Percentiles rank a stretch among this genome's conserved stretches.
phyloP scores from a whole-genome alignment of 1,140 invertebrate genomes.

The Apis florea region DNA sequence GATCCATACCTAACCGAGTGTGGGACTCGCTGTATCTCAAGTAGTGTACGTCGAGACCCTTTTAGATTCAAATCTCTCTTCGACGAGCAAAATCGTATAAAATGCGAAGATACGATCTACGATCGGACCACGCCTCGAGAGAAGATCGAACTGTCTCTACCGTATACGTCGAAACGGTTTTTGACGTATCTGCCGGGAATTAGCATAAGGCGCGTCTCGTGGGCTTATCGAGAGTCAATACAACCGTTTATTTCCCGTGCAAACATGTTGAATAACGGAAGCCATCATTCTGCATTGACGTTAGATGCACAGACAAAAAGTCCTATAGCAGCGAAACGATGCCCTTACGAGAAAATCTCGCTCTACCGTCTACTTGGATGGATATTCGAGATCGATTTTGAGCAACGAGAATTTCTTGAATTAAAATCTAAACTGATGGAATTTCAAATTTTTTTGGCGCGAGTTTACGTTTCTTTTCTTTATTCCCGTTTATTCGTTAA shows the following conservation, averaged over 20 bases:
- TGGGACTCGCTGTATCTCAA: slow-evolving; percentile 53
- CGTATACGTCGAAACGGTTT: slow-evolving; percentile 61
- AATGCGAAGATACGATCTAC: slow-evolving; percentile 56
- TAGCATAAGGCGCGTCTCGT: slow-evolving; percentile 55
- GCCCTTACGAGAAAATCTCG: background rate
- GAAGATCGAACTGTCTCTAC: slow-evolving; percentile 57
- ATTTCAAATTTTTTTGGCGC: background rate
- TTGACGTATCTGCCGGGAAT: slow-evolving; percentile 48
- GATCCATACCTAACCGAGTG: slow-evolving; percentile 57
- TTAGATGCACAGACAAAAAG: slow-evolving; percentile 27
- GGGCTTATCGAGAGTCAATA: slow-evolving; percentile 42
- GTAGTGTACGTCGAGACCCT: slow-evolving; percentile 26
- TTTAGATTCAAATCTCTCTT: slow-evolving; percentile 50
- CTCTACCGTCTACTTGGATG: background rate
- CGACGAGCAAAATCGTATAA: slow-evolving; percentile 61
- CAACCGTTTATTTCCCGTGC: slow-evolving; percentile 43
- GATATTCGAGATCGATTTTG: background rate
- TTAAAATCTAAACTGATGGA: background rate
- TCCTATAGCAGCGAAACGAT: background rate
- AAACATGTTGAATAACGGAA: slow-evolving; percentile 46
- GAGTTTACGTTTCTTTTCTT: background rate
- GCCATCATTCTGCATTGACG: slow-evolving; percentile 38
- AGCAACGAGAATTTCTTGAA: background rate
- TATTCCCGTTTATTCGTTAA: background rate
- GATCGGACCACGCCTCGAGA: slow-evolving; percentile 48